Evolutionary conservation across 2,113 vertebrate genomes (phyloP), one percentile per base, ranked within the genome.

Genomic region (Megatriorchis doriae): DNA sequence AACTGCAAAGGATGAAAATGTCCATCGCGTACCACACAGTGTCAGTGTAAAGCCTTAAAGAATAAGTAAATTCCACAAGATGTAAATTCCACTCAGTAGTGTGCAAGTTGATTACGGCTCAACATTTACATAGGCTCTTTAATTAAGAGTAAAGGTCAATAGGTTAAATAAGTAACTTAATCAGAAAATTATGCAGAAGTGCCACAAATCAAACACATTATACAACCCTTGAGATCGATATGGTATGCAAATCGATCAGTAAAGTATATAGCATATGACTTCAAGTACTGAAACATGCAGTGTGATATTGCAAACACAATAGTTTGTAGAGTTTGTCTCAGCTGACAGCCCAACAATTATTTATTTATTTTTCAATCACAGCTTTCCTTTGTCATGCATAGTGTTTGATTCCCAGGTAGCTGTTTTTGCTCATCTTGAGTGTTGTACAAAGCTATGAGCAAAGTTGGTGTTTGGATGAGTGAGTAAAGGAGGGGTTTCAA

Each of bases 141-240:
- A 98, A 98, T 98, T 98, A 98, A 98, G 95, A 98, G 94, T 98
- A 98, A 98, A 98, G 98, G 98, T 98, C 98, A 98, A 98, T 98
- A 98, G 98, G 98, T 98, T 98, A 98, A 98, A 98, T 97, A 98
- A 98, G 97, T 97, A 97, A 98, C 97, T 98, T 98, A 98, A 98
- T 98, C 98, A 98, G 97, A 98, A 97, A 98, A 98, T 98, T 98
- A 98, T 97, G 97, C 97, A 98, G 96, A 98, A 98, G 98, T 98
- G 94, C 97, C 97, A 96, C 96, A 96, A 98, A 97, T 97, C 97
- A 98, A 97, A 98, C 36, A 85, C 85, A 95, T 98, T 98, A 97
- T 93, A 96, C 94, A 94, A 42, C 96, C 78, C 98, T 98, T 98
- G 97, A 98, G 98, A 98, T 98, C 98, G 80, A 98, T 98, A 98